Evolutionary conservation across 2,888 invertebrate genomes (phyloP), one percentile per base, ranked within the genome.

Genomic region (Drosophila gaucha): DNA sequence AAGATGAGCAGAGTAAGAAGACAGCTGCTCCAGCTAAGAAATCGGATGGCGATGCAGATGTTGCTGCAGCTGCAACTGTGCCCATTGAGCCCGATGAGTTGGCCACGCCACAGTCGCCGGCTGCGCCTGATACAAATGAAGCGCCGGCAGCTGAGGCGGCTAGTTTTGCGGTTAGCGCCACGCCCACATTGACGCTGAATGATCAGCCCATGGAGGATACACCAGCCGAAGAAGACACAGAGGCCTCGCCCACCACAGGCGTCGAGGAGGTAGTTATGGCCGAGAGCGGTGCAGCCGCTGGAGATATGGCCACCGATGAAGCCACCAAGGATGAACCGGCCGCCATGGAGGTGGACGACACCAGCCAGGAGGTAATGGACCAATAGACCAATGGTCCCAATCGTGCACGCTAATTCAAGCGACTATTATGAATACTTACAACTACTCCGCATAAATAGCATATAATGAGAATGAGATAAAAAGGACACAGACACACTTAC

Each of bases 301-400:
- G 83, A 67, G 78, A 78, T 1, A 91, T 91, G 90, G 89, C 91
- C 54, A 91, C 91, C 31, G 90, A 91, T 47, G 84, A 86, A 28
- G 78, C 72, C 2, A 41, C 78, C 58, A 91, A 91, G 68, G 90
- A 91, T 35, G 91, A 90, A 62, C 85, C 88, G 9, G 89, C 89
- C 33, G 90, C 90, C 54, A 92, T 92, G 92, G 92, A 92, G 60
- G 90, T 92, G 16, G 92, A 92, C 46, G 92, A 92, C 51, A 91
- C 91, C 70, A 92, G 91, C 77, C 91, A 91, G 69, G 91, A 91
- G 79, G 91, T 92, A 55, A 92, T 92, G 92, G 91, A 91, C 78
- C 92, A 92, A 76, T 92, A 92, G 55, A 58, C n/a, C 79, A 62
- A 20, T n/a, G 31, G n/a, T 2, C 9, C 2, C 8, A 20, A 9